A percentile compares a stretch with the other conserved stretches of the same genome.
Evolutionary conservation across 2,797 vertebrate genomes (phyloP).

Genomic region (Dendrocincla fuliginosa): DNA sequence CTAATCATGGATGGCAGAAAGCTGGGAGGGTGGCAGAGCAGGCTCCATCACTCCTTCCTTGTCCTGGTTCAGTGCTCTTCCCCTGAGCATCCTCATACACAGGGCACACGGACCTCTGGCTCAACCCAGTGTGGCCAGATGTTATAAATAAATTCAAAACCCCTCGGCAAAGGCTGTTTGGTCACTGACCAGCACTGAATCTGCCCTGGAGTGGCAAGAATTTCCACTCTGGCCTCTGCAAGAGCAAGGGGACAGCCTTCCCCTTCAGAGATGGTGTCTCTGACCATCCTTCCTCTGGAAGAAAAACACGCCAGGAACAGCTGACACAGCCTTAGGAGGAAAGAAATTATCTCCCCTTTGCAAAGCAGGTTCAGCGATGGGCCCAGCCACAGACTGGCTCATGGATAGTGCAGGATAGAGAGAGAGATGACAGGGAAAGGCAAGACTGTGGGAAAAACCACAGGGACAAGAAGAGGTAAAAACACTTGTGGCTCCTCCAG

Average conservation of each 20-base stretch:
- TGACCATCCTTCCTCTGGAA: background rate
- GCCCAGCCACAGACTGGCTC: background rate
- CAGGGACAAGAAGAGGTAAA: background rate
- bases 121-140: background rate
- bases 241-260: background rate
- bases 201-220: background rate
- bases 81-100: background rate
- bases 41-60: background rate
- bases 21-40: background rate
- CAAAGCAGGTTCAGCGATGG: background rate
- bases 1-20: background rate
- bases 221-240: background rate
- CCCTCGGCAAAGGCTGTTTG: background rate
- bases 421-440: background rate
- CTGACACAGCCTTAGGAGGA: background rate
- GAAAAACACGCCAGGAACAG: background rate
- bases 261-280: background rate
- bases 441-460: background rate
- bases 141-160: background rate
- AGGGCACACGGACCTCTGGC: accelerated
- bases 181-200: background rate
- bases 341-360: background rate
- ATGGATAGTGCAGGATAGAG: background rate
- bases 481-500: background rate
- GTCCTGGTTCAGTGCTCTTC: background rate